These are phyloP conservation scores for Drosophila demipolita DNA, from an alignment of 2,888 invertebrate genomes.

Conservation along the genomic window DNA sequence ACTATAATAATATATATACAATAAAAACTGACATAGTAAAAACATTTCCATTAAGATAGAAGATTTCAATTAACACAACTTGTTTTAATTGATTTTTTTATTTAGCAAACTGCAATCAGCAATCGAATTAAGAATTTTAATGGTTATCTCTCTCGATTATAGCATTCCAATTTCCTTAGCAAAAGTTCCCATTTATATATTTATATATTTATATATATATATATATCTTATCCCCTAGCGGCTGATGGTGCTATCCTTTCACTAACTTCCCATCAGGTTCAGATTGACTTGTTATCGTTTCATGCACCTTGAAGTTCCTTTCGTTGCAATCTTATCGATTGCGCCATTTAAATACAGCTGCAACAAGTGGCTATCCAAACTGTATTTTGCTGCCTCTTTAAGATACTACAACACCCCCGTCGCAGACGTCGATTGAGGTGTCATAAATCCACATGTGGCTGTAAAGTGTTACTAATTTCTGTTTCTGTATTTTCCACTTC, in stretches of 20 bases:
- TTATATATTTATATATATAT: background rate
- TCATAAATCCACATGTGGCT: conserved; percentile 81
- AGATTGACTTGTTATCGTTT: conserved; percentile 1
- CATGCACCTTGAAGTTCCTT: conserved; percentile 19
- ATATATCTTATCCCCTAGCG: background rate
- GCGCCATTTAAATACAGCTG: conserved; percentile 59
- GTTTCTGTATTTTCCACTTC: conserved; percentile 27
- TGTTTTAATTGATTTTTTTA: background rate
- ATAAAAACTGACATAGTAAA: background rate
- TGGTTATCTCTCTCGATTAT: background rate
- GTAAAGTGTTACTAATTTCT: conserved; percentile 76
- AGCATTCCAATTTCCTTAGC: background rate
- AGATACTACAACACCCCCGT: conserved; percentile 3
- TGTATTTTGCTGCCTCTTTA: background rate
- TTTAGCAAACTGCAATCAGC: background rate
- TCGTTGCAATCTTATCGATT: conserved; percentile 26
- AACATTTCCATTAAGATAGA: background rate
- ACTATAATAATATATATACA: background rate
- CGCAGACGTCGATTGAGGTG: conserved; percentile 36
- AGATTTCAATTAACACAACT: background rate
- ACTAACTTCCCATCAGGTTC: background rate
- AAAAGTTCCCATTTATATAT: background rate
- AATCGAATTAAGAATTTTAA: background rate
- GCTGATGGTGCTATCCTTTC: background rate
- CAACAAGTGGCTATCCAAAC: conserved; percentile 63